A percentile compares a stretch with the other conserved stretches of the same genome.
These are phyloP conservation scores for Drosophila busckii DNA, from an alignment of 1,140 invertebrate species.

Conservation along the genomic window DNA sequence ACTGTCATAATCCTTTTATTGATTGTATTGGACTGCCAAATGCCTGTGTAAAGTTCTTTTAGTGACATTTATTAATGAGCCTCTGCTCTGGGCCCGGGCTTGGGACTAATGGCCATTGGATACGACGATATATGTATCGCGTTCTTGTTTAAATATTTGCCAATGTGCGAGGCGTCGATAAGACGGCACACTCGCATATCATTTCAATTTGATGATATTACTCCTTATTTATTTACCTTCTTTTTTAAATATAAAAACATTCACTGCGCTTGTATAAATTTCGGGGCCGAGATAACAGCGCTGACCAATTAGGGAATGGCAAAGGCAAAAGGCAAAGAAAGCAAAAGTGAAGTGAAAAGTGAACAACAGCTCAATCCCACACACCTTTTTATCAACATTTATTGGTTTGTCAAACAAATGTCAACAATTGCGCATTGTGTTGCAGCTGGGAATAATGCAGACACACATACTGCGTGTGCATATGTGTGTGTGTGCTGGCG, in stretches of 20 bases:
- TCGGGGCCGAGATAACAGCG: slow-evolving; percentile 37
- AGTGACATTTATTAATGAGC: slow-evolving; percentile 62
- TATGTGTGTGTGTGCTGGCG: slow-evolving; percentile 1
- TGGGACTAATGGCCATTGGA: slow-evolving; percentile 66
- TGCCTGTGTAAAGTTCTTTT: slow-evolving; percentile 36
- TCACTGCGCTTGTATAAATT: too few relatives aligned
- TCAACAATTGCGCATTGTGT: slow-evolving; percentile 74
- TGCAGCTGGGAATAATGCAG: slow-evolving; percentile 53
- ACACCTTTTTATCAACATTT: slow-evolving; percentile 49
- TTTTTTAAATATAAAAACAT: too few relatives aligned
- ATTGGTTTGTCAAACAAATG: slow-evolving; percentile 71
- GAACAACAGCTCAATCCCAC: neutral
- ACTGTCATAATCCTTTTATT: slow-evolving; percentile 73
- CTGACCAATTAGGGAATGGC: slow-evolving; percentile 53
- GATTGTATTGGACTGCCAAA: slow-evolving; percentile 66
- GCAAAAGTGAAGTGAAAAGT: slow-evolving; percentile 46
- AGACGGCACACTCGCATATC: slow-evolving; percentile 22
- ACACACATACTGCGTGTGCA: neutral
- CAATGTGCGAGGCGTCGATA: slow-evolving; percentile 53
- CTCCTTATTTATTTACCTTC: neutral
- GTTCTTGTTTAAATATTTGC: slow-evolving; percentile 63
- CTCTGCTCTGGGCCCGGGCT: slow-evolving; percentile 35
- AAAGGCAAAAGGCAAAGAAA: slow-evolving; percentile 48
- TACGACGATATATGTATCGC: slow-evolving; percentile 9
- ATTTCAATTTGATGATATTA: slow-evolving; percentile 27